Conservation (phyloP, 2,113 vertebrate species). For the Trochalopteron elliotii region DNA sequence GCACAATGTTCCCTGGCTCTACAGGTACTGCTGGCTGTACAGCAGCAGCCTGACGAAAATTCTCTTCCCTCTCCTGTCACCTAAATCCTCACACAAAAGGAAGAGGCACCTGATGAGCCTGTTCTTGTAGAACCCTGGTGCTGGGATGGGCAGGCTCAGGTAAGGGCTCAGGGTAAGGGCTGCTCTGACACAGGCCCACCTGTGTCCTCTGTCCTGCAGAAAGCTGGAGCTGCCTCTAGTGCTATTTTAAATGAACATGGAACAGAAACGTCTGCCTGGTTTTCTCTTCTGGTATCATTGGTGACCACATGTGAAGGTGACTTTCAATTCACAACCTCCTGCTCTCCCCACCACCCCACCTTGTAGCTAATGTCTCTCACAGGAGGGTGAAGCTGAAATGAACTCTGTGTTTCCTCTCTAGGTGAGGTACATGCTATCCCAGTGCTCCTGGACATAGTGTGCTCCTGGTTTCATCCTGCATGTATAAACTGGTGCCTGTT, state of each 20-base stretch:
- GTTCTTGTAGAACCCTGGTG: accelerated
- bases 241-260: not conserved
- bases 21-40: not conserved
- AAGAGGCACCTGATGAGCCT: accelerated
- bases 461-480: not conserved
- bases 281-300: not conserved
- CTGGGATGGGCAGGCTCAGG: not conserved
- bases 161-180: not conserved
- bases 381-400: not conserved
- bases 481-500: not conserved
- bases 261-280: not conserved
- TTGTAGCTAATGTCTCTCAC: too few species aligned
- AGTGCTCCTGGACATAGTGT: not conserved
- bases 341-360: not conserved
- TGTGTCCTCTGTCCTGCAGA: not conserved
- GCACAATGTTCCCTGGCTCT: not conserved
- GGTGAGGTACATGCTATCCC: accelerated
- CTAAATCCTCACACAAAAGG: not conserved
- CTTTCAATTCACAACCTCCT: not conserved
- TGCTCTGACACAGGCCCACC: not conserved
- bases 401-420: not conserved
- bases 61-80: not conserved
- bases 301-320: not conserved
- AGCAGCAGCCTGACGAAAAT: not conserved
- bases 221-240: not conserved